Evolutionary conservation across 2,888 invertebrate genomes (phyloP).

Genomic region (Lasius platythorax): DNA sequence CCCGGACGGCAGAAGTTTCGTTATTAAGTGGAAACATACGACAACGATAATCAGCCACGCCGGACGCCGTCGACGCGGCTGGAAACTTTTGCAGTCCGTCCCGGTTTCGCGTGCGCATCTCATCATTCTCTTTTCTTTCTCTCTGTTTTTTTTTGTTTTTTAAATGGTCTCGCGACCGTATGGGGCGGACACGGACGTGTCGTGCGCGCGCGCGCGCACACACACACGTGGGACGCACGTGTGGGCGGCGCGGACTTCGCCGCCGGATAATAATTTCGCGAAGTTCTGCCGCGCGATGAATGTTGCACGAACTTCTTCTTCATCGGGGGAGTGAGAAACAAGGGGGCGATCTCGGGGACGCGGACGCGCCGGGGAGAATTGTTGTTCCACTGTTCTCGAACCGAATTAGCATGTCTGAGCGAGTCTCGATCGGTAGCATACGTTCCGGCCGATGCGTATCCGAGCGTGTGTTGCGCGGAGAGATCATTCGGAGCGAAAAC

Average conservation of each 20-base stretch:
- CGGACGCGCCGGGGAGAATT: conserved; percentile 50
- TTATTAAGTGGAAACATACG: conserved; percentile 62
- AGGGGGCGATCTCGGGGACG: conserved; percentile 12
- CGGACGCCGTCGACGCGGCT: conserved; percentile 38
- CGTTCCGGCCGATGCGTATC: conserved; percentile 27
- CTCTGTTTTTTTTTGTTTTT: conserved; percentile 11
- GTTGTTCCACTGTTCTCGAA: conserved; percentile 71
- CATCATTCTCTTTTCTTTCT: background rate
- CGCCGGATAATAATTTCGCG: conserved; percentile 74
- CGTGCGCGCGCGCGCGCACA: conserved; percentile 18
- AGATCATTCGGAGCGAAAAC: conserved; percentile 48
- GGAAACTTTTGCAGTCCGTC: conserved; percentile 62
- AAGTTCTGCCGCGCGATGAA: conserved; percentile 76
- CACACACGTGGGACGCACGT: conserved; percentile 21
- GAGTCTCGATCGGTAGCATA: conserved; percentile 67
- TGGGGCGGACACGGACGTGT: conserved; percentile 35
- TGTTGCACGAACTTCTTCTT: conserved; percentile 63
- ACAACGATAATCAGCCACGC: background rate
- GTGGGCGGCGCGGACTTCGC: conserved; percentile 35
- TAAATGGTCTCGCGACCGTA: conserved; percentile 14
- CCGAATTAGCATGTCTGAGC: conserved; percentile 85
- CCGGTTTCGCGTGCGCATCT: conserved; percentile 38
- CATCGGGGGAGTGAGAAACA: conserved; percentile 30
- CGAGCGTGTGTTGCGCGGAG: conserved; percentile 28
- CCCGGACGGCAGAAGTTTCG: conserved; percentile 59